Base-by-base conservation (phyloP, 2,113 vertebrate genomes). In the Helogale parvula region DNA sequence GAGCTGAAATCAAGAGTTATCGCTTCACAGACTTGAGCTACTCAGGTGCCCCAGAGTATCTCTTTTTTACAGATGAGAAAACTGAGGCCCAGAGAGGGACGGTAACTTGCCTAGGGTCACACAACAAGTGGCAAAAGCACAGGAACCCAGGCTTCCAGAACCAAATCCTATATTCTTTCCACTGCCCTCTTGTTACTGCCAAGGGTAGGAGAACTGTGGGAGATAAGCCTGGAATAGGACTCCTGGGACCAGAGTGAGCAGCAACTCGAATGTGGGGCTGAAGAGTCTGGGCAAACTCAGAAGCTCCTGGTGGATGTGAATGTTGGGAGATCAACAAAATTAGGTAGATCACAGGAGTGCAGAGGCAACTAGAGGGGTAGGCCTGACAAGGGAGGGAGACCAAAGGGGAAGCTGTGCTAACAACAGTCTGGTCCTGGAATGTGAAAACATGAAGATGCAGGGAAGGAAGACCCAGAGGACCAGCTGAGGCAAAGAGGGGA, bases 1-100 rank as follows among this genome's bases (percentile, higher is more conserved):
- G 21, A 60, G 21, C 7, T 25, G 57, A 60, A 60, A 60, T 60
- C 19, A 2, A 23, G 21, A 23, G 57, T 60, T 21, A 60, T 60
- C 57, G 21, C 57, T 60, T 60, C 7, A 60, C 7, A 8, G 21
- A 23, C 57, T 60, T 60, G 21, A 60, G 57, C 57, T 7, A 60
- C 57, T 21, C 7, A 60, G 21, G 57, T 60, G 57, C 21, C 57
- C 2, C 54, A 92, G 38, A 95, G 71, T 65, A 35, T 38, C 23
- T 97, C 33, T 54, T 7, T 66, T 85, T 98, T 74, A 93, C 25
- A 84, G 54, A 76, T 38, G 23, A 88, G 72, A 77, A 92, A 93
- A 92, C 23, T 19, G 63, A 80, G 69, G 52, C 52, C 35, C 72
- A 79, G 47, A 81, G 50, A 81, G 35, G 17, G 38, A 47, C 3